Conservation (phyloP, 2,113 vertebrate species). For the Hippocampus abdominalis region DNA sequence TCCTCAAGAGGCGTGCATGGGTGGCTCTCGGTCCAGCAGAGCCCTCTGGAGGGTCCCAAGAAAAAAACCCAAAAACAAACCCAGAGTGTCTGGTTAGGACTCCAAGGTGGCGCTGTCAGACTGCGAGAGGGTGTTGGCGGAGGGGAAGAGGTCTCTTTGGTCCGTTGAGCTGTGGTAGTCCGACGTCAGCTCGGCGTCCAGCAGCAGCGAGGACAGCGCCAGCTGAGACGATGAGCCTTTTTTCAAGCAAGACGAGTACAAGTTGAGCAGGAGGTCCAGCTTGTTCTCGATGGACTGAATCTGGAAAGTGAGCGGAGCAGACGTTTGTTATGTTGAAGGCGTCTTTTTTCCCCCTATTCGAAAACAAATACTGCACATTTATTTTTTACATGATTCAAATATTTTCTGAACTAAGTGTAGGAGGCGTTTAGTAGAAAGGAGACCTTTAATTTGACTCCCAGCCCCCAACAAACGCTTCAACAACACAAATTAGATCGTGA, state of each 20-base stretch:
- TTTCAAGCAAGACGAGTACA: conserved; percentile 93
- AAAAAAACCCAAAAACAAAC: background rate
- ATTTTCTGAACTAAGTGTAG: no score
- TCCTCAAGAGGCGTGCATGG: background rate
- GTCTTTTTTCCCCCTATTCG: background rate
- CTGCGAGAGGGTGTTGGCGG: conserved; percentile 89
- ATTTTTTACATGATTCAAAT: no score
- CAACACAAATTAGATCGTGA: no score
- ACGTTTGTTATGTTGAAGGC: background rate
- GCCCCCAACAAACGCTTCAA: no score
- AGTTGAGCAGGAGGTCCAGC: conserved; percentile 87
- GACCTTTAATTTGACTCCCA: no score
- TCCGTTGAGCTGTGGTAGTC: conserved; percentile 98
- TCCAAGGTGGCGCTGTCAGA: conserved; percentile 90
- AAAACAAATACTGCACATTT: no score
- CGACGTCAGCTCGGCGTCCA: conserved; percentile 90
- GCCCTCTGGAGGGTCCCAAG: background rate
- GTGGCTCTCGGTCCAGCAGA: background rate
- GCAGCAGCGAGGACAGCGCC: conserved; percentile 83
- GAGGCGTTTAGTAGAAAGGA: no score
- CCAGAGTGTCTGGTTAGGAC: conserved; percentile 60
- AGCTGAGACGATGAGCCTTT: conserved; percentile 88
- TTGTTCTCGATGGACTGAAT: conserved; percentile 98
- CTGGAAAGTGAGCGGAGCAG: conserved; percentile 62
- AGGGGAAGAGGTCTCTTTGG: conserved; percentile 88